Evolutionary conservation across 2,797 vertebrate genomes (phyloP), one percentile per base, ranked within the genome.

Genomic region (Neostethus bicornis): DNA sequence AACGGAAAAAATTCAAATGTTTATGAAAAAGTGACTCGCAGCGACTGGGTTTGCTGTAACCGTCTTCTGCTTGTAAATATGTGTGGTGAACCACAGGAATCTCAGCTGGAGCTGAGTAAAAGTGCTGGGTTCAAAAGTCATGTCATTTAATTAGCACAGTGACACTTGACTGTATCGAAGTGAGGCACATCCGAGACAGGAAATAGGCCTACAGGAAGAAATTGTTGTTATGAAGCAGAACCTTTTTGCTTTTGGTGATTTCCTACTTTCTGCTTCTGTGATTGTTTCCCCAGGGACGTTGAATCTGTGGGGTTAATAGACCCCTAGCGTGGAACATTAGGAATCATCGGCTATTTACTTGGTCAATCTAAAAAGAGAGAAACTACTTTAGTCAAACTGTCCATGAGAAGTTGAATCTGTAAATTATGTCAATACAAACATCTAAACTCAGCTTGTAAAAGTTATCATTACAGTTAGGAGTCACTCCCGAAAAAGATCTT

Each of bases 51-150:
- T n/a, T n/a, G n/a, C n/a, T n/a, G n/a, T n/a, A n/a, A n/a, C 84
- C 79, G 70, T 81, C 75, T 80, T 57, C 47, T 76, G 53, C 51
- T 83, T 63, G 74, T 86, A 80, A 85, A 78, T 78, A 72, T 66
- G 73, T 68, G 74, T 29, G 82, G 79, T 66, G 46, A 57, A 61
- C 85, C 87, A 14, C 81, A 39, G 82, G 83, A 86, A 86, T 87
- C 50, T 60, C 5, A 41, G 51, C 63, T 21, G 10, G 6, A 65
- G 57, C 66, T 57, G 59, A 31, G 48, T 61, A 65, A 43, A 67
- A 71, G 56, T 34, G 41, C 60, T 0, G 24, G 37, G 23, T 56
- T 46, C 60, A 28, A 38, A 70, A 57, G 66, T 50, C 47, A 55
- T 28, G 59, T 41, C 56, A 39, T 55, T 79, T 45, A 71, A 73